phyloP scores from a whole-genome alignment of 2,888 invertebrate species.

The Pheosia gnoma region DNA sequence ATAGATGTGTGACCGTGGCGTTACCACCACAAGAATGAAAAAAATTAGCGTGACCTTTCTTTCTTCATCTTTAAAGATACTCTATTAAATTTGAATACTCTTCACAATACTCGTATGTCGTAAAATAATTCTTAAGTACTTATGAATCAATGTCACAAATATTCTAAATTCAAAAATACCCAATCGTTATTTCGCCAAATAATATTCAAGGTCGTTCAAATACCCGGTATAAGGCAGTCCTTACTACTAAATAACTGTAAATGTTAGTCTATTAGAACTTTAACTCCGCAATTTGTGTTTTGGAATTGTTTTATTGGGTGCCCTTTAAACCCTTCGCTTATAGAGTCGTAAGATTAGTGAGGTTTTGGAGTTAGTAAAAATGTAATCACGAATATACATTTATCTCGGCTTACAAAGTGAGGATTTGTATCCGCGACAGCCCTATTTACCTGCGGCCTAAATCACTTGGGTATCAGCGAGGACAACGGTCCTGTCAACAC shows the following conservation, averaged over 20 bases:
- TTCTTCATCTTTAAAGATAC: no score
- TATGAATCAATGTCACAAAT: no score
- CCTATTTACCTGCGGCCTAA: constrained; percentile 56
- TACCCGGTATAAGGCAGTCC: background rate
- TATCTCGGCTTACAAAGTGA: constrained; percentile 10
- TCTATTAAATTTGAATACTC: no score
- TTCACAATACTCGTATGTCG: no score
- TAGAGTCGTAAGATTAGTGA: background rate
- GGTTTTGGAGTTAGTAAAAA: background rate
- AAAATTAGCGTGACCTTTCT: no score
- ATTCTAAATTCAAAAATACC: no score
- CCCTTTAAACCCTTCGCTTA: background rate
- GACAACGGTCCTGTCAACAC: constrained; percentile 49
- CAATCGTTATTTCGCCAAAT: background rate
- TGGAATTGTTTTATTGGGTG: background rate
- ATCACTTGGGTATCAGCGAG: constrained; percentile 50
- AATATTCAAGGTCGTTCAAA: background rate
- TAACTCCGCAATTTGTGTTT: constrained; percentile 3
- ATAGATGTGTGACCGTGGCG: no score
- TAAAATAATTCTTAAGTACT: no score
- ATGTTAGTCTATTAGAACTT: constrained; percentile 3
- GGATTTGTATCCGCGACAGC: constrained; percentile 43
- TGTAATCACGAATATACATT: constrained; percentile 20
- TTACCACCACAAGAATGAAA: no score
- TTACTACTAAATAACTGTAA: background rate